Evolutionary conservation across 2,113 vertebrate genomes (phyloP).

Genomic region (Tachuris rubrigastra): DNA sequence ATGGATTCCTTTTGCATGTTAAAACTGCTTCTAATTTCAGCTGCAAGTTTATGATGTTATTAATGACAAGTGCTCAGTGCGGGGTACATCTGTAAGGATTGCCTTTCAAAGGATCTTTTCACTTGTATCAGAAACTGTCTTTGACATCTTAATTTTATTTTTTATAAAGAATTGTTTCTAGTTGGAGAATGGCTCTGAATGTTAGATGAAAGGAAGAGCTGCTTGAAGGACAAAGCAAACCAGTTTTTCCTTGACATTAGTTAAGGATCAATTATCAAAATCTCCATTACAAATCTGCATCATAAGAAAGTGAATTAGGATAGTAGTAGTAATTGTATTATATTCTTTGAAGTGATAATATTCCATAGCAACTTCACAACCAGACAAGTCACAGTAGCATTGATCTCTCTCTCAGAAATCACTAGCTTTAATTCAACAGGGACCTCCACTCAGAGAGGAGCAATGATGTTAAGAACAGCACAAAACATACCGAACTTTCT

Average conservation of each 20-base stretch:
- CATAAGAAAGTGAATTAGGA: not conserved
- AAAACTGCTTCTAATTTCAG: slow-evolving; percentile 47
- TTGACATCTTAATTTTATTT: not conserved
- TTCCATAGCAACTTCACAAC: not conserved
- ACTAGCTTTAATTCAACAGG: not conserved
- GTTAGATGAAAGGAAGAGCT: not conserved
- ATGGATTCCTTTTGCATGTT: slow-evolving; percentile 7
- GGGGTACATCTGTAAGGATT: not conserved
- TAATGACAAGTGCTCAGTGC: slow-evolving; percentile 33
- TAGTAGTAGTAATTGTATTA: slow-evolving; percentile 14
- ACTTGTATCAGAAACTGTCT: not conserved
- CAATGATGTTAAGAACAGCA: not conserved
- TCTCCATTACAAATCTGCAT: not conserved
- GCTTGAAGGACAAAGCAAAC: not conserved
- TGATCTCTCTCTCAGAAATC: not conserved
- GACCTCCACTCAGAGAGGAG: not conserved
- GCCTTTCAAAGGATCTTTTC: slow-evolving; percentile 32
- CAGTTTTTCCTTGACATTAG: not conserved
- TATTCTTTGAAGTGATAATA: slow-evolving; percentile 1
- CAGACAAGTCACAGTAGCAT: not conserved
- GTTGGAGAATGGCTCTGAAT: not conserved
- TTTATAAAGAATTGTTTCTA: not conserved
- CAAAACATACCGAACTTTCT: not conserved
- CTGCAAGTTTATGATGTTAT: slow-evolving; percentile 19
- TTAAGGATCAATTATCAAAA: slow-evolving; percentile 17